Conservation (phyloP, 2,888 invertebrate genomes). For the Hymenopus coronatus region DNA sequence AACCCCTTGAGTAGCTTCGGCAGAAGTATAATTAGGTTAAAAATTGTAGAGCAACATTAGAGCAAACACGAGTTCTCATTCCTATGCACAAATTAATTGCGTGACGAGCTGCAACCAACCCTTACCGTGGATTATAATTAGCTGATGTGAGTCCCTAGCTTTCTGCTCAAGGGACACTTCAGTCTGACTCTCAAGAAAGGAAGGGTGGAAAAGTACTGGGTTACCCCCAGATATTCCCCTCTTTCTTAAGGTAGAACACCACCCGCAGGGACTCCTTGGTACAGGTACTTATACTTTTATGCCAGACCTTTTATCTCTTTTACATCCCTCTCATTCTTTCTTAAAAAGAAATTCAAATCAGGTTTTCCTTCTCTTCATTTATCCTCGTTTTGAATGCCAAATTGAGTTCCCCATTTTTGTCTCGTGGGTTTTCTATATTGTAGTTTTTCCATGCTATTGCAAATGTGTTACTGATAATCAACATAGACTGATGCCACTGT, state of each 20-base stretch:
- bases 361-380: not conserved
- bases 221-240: not conserved
- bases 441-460: too few relatives aligned
- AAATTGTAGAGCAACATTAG: not conserved
- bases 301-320: not conserved
- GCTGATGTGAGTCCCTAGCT: not conserved
- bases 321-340: not conserved
- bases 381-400: not conserved
- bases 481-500: too few relatives aligned
- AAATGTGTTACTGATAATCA: too few relatives aligned
- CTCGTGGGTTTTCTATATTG: too few relatives aligned
- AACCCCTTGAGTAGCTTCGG: not conserved
- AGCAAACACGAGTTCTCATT: not conserved
- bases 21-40: not conserved
- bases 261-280: not conserved
- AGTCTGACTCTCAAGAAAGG: not conserved
- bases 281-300: not conserved
- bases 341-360: not conserved
- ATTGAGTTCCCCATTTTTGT: too few relatives aligned
- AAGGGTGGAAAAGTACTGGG: not conserved
- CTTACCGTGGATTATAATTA: not conserved
- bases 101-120: not conserved
- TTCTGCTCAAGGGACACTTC: not conserved
- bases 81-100: not conserved
- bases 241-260: not conserved